Conservation (phyloP, 2,888 invertebrate species). For the Antheraea yamamai region DNA sequence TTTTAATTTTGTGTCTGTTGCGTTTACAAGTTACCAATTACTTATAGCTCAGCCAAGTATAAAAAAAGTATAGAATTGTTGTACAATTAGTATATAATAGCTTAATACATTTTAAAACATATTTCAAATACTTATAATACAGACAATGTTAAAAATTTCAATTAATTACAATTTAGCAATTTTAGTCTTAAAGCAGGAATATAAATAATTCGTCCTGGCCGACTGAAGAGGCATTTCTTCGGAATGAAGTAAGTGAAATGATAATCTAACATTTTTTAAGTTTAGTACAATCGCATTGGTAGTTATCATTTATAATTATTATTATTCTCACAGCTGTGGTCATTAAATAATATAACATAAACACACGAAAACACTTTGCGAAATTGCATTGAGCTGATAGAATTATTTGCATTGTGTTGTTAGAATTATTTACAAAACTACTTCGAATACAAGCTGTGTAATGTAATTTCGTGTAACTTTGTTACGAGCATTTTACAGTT, state of each 20-base stretch:
- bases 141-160: neutral
- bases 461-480: constrained; percentile 55
- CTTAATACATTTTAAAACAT: neutral
- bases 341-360: too few relatives aligned
- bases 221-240: neutral
- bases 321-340: too few relatives aligned
- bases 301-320: too few relatives aligned
- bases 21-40: too few relatives aligned
- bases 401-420: constrained; percentile 28
- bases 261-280: neutral
- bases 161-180: neutral
- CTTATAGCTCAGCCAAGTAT: too few relatives aligned
- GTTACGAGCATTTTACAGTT: constrained; percentile 59
- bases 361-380: neutral
- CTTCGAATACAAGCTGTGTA: constrained; percentile 38
- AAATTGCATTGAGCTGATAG: constrained; percentile 23
- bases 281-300: too few relatives aligned
- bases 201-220: neutral
- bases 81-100: too few relatives aligned
- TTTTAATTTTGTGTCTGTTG: too few relatives aligned
- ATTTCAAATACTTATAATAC: too few relatives aligned
- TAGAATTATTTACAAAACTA: constrained; percentile 28
- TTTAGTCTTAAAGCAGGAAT: neutral
- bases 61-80: too few relatives aligned
- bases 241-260: too few relatives aligned